Evolutionary conservation across 2,113 vertebrate genomes (phyloP).

Genomic region (Chelonoidis abingdonii): DNA sequence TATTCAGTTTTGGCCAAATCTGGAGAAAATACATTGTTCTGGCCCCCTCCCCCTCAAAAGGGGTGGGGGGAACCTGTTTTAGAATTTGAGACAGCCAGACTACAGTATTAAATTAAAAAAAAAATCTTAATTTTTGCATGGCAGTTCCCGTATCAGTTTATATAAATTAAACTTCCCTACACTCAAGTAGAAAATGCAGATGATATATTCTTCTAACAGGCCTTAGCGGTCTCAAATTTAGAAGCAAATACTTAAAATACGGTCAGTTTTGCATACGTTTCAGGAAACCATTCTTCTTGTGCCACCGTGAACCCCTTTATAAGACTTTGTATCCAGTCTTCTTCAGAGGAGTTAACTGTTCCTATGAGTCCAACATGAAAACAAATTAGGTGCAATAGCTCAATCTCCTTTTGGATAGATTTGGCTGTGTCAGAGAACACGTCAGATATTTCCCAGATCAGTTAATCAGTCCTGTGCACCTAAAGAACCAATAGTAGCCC

Average conservation of each 20-base stretch:
- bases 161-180: no score
- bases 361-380: constrained; percentile 25
- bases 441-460: fast-evolving
- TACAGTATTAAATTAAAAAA: no score
- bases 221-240: neutral
- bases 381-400: constrained; percentile 16
- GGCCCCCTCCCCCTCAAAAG: neutral
- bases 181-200: neutral
- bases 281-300: neutral
- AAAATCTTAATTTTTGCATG: no score
- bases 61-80: no score
- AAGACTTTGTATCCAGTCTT: constrained; percentile 7
- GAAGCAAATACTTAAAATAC: neutral
- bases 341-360: neutral
- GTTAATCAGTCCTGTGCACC: neutral
- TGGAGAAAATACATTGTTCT: neutral
- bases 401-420: neutral
- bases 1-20: no score
- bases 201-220: neutral
- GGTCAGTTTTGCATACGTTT: neutral
- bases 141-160: no score
- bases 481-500: neutral
- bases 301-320: neutral
- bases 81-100: no score
- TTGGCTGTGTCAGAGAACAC: neutral